A percentile compares a stretch with the other conserved stretches of the same genome.
These are phyloP conservation scores for Drosophila parvula DNA, from an alignment of 1,140 invertebrate species.

Conservation along the genomic window DNA sequence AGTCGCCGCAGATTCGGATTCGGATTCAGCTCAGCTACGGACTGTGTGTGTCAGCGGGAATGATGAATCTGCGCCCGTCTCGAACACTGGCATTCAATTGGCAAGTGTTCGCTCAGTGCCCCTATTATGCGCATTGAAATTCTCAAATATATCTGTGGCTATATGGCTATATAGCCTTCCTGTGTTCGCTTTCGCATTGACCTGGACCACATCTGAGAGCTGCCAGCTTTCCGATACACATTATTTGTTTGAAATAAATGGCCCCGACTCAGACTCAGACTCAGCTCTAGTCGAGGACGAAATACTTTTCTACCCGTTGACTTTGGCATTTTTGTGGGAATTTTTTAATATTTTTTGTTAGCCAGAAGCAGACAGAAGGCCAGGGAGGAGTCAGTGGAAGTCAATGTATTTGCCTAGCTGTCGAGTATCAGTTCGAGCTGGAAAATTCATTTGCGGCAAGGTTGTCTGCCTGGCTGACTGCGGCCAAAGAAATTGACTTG, in stretches of 20 bases:
- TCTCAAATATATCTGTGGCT: conserved; percentile 40
- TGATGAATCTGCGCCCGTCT: conserved; percentile 59
- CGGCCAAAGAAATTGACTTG: conserved; percentile 48
- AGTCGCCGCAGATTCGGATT: conserved; percentile 13
- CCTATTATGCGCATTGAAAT: conserved; percentile 44
- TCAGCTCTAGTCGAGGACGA: conserved; percentile 27
- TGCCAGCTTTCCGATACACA: conserved; percentile 46
- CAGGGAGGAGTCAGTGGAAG: background rate
- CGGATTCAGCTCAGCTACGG: conserved; percentile 16
- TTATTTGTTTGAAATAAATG: conserved; percentile 55
- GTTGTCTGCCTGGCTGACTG: conserved; percentile 1
- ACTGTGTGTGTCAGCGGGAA: conserved; percentile 41
- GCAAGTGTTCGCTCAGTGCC: conserved; percentile 46
- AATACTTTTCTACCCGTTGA: conserved; percentile 22
- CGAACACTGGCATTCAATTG: conserved; percentile 48
- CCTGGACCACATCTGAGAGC: conserved; percentile 23
- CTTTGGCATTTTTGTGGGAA: conserved; percentile 52
- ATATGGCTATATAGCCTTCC: background rate
- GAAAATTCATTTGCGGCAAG: conserved; percentile 57
- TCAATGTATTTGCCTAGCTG: conserved; percentile 57
- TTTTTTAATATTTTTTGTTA: conserved; percentile 42
- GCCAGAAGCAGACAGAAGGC: conserved; percentile 5
- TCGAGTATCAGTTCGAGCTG: conserved; percentile 51
- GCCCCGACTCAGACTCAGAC: conserved; percentile 7
- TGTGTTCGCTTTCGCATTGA: conserved; percentile 22